These are phyloP conservation scores for Lepidochrysops patricia DNA, from an alignment of 2,888 invertebrate genomes.

Conservation along the genomic window DNA sequence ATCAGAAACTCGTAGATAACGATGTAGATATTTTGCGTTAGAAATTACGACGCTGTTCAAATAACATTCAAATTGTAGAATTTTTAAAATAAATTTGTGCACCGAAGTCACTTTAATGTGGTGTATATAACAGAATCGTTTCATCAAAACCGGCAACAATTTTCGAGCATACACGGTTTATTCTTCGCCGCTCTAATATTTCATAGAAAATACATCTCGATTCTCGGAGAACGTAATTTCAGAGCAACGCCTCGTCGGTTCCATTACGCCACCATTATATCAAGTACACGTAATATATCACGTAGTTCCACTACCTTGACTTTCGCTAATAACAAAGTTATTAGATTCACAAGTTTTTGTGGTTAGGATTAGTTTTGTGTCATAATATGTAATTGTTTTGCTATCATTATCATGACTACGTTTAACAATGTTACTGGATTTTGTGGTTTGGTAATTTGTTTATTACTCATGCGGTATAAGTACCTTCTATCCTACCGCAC, in stretches of 20 bases:
- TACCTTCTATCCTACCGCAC: too few species aligned
- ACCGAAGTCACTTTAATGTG: neutral
- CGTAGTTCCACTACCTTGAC: neutral
- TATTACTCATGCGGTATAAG: too few species aligned
- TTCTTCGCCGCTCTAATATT: conserved; percentile 1
- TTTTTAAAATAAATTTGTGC: neutral
- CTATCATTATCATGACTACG: neutral
- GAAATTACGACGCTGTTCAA: too few species aligned
- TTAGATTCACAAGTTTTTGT: neutral
- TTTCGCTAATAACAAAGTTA: neutral
- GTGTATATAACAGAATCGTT: neutral
- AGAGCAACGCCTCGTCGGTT: neutral
- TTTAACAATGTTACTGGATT: neutral
- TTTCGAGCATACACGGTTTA: neutral
- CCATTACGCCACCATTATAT: neutral
- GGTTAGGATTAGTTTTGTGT: neutral
- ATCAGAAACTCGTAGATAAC: too few species aligned
- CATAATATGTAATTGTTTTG: neutral
- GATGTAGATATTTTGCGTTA: too few species aligned
- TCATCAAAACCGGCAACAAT: neutral
- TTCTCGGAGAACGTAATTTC: neutral
- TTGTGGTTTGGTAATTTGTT: neutral
- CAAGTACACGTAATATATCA: neutral
- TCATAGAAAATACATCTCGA: conserved; percentile 3
- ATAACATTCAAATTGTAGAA: neutral